Conservation (phyloP, 2,113 vertebrate species). For the Ifrita kowaldi region DNA sequence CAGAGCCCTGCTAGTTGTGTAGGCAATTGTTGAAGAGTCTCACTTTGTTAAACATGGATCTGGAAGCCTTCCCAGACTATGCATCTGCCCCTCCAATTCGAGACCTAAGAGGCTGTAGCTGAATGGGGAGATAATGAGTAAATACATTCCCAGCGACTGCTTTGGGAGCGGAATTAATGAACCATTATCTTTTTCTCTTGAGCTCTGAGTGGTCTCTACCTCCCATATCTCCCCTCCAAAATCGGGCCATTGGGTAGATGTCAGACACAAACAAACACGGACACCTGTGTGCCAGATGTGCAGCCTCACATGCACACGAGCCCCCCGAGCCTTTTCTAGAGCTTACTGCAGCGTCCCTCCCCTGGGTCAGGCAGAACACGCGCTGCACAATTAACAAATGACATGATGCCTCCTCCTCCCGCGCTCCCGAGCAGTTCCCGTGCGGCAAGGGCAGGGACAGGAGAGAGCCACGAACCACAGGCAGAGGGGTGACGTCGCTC, state of each 20-base stretch:
- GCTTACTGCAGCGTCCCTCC: neutral
- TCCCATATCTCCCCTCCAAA: neutral
- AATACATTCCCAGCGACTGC: conserved; percentile 26
- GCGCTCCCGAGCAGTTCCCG: neutral
- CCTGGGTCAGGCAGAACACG: rapidly evolving
- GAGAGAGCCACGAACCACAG: neutral
- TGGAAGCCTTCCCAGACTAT: conserved; percentile 53
- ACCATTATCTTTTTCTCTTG: neutral
- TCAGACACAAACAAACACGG: neutral
- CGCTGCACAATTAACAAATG: neutral
- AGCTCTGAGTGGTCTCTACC: neutral
- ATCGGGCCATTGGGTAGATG: neutral
- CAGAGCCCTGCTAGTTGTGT: neutral
- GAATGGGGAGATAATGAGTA: conserved; percentile 58
- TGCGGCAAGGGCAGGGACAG: neutral
- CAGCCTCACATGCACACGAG: neutral
- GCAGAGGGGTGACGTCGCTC: neutral
- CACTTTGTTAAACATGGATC: conserved; percentile 25
- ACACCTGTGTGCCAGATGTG: neutral
- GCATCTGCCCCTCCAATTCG: conserved; percentile 53
- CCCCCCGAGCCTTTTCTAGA: neutral
- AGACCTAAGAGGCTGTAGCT: conserved; percentile 50
- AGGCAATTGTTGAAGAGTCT: conserved; percentile 23
- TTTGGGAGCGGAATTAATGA: conserved; percentile 42
- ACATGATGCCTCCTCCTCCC: neutral